phyloP scores from a whole-genome alignment of 2,888 invertebrate genomes.

The Drosophila koepferae region DNA sequence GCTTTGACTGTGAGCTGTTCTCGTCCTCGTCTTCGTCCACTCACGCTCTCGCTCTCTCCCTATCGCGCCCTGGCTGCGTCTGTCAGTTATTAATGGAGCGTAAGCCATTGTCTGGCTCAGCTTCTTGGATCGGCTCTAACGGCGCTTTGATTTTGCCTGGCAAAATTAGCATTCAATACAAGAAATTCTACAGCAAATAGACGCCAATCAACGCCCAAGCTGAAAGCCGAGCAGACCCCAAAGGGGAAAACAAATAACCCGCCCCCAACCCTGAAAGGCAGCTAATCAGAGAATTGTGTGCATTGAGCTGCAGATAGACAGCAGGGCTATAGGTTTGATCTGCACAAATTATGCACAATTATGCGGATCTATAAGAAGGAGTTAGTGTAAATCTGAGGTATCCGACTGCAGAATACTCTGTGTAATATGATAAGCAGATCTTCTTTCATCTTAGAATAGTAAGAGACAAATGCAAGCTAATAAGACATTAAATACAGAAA shows the following conservation, averaged over 20 bases:
- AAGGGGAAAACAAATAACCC: not conserved
- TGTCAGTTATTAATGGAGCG: constrained; percentile 80
- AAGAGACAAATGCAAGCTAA: no score
- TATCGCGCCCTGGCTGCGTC: constrained; percentile 26
- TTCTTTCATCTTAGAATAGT: no score
- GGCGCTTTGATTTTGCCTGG: constrained; percentile 69
- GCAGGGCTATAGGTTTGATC: constrained; percentile 15
- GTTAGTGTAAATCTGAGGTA: not conserved
- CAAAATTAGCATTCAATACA: constrained; percentile 83
- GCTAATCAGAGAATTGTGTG: constrained; percentile 23
- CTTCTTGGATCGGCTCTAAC: constrained; percentile 57
- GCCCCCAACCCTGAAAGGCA: constrained; percentile 1
- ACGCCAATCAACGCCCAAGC: constrained; percentile 79
- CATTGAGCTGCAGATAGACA: not conserved
- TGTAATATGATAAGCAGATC: not conserved
- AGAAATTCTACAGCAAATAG: constrained; percentile 47
- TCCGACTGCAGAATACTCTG: constrained; percentile 13
- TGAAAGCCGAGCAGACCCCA: constrained; percentile 15
- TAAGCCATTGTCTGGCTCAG: constrained; percentile 64
- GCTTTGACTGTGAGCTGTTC: constrained; percentile 45
- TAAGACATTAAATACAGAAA: no score
- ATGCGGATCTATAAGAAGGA: constrained; percentile 26
- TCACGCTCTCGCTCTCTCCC: not conserved
- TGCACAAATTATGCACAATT: constrained; percentile 69
- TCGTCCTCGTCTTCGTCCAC: constrained; percentile 28